These are phyloP conservation scores for Nymphalis c-album DNA, from an alignment of 2,888 invertebrate species.

Conservation along the genomic window DNA sequence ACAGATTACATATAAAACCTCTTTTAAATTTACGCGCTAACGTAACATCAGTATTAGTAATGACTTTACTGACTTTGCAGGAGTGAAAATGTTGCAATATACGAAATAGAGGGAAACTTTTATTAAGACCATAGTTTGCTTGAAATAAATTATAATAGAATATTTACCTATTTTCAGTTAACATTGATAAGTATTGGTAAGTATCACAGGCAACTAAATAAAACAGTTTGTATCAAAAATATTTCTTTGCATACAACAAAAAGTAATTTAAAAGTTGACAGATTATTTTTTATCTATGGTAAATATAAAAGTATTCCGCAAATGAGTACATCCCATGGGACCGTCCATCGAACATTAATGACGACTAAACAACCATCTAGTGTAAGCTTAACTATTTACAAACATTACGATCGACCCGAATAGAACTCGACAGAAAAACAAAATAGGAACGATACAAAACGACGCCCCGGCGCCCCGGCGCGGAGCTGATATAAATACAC, in stretches of 20 bases:
- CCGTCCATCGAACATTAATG: slow-evolving; percentile 38
- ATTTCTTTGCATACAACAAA: slow-evolving; percentile 30
- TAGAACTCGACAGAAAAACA: slow-evolving; percentile 78
- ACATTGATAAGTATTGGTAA: neutral
- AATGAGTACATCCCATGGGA: slow-evolving; percentile 19
- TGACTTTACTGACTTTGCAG: slow-evolving; percentile 4
- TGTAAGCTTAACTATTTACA: slow-evolving; percentile 79
- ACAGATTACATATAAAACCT: neutral
- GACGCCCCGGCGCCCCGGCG: slow-evolving; percentile 50
- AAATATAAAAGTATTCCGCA: slow-evolving; percentile 18
- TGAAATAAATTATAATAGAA: neutral
- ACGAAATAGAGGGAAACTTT: slow-evolving; percentile 11
- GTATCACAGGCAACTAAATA: slow-evolving; percentile 6
- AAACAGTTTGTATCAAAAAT: slow-evolving; percentile 35
- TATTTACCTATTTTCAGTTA: neutral
- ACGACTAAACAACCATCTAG: slow-evolving; percentile 58
- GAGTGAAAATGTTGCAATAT: slow-evolving; percentile 14
- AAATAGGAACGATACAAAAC: slow-evolving; percentile 81
- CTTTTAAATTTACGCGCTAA: neutral
- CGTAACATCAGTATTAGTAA: neutral
- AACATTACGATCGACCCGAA: slow-evolving; percentile 77
- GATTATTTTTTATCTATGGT: slow-evolving; percentile 12
- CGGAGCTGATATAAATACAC: slow-evolving; percentile 71
- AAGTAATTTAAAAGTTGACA: neutral
- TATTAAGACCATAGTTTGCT: slow-evolving; percentile 13